Conservation (phyloP, 2,113 vertebrate genomes). For the Caranx melampygus region DNA sequence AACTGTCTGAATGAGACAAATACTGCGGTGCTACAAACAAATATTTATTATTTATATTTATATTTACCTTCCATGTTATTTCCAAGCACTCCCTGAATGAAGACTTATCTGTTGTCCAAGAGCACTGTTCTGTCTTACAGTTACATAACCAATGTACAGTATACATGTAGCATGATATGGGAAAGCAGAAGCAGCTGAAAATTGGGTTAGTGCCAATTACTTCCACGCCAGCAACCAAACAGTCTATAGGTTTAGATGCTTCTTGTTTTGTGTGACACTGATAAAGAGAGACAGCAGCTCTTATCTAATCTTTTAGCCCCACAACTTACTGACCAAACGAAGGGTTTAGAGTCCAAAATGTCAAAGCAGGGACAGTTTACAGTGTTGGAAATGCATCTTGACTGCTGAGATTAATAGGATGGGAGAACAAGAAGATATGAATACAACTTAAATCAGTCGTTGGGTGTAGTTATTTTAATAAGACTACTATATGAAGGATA, state of each 20-base stretch:
- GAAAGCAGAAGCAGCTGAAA: conserved; percentile 47
- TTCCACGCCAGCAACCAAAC: conserved; percentile 58
- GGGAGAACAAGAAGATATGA: background rate
- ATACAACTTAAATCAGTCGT: background rate
- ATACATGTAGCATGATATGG: conserved; percentile 34
- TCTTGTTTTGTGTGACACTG: conserved; percentile 40
- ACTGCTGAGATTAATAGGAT: conserved; percentile 15
- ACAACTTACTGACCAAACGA: conserved; percentile 32
- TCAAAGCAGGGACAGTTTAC: conserved; percentile 34
- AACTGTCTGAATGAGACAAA: background rate
- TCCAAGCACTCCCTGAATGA: conserved; percentile 3
- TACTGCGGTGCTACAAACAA: background rate
- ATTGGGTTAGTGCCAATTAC: conserved; percentile 63
- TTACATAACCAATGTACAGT: conserved; percentile 46
- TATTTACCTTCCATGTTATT: background rate
- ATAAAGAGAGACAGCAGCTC: conserved; percentile 53
- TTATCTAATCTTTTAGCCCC: conserved; percentile 53
- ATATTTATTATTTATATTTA: too few species aligned
- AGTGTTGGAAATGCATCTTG: conserved; percentile 10
- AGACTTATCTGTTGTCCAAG: conserved; percentile 5
- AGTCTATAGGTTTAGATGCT: conserved; percentile 59
- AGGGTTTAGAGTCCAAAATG: conserved; percentile 47
- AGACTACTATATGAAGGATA: background rate
- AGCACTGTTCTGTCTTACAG: background rate
- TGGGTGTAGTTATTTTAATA: background rate